A percentile compares a stretch with the other conserved stretches of the same genome.
Conservation (phyloP, 2,888 invertebrate species). For the Rutpela maculata region DNA sequence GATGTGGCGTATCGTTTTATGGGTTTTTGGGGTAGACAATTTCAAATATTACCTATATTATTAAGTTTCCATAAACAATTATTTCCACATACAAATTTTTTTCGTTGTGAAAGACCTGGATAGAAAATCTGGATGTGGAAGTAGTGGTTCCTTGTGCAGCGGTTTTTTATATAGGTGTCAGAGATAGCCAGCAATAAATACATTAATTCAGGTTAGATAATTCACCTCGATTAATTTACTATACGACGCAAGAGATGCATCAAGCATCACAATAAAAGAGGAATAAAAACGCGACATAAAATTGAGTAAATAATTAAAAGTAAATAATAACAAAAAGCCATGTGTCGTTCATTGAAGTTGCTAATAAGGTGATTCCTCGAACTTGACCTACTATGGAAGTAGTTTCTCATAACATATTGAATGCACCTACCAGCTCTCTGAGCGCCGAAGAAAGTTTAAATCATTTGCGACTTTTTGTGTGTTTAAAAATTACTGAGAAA, state of each 20-base stretch:
- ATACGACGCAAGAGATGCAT: not conserved
- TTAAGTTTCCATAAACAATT: too few species aligned
- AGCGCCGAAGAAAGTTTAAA: slow-evolving; percentile 37
- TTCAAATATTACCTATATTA: too few species aligned
- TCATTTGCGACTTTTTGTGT: slow-evolving; percentile 28
- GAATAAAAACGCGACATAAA: not conserved
- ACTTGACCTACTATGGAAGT: slow-evolving; percentile 34
- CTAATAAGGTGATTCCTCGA: slow-evolving; percentile 10
- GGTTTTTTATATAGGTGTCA: too few species aligned
- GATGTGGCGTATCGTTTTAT: too few species aligned
- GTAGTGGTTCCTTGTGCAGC: too few species aligned
- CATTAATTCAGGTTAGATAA: not conserved
- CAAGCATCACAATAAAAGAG: not conserved
- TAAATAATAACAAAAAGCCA: slow-evolving; percentile 10
- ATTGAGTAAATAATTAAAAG: not conserved
- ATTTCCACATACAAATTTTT: too few species aligned
- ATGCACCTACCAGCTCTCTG: slow-evolving; percentile 17
- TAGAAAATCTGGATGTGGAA: too few species aligned
- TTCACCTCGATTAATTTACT: not conserved
- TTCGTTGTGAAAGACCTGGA: too few species aligned
- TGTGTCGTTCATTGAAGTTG: not conserved
- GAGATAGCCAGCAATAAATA: too few species aligned
- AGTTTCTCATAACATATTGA: slow-evolving; percentile 24
- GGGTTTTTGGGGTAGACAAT: too few species aligned
- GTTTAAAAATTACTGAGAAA: slow-evolving; percentile 32